phyloP scores from a whole-genome alignment of 23 tunicate genomes.

The Oikopleura vanhoeffeni region DNA sequence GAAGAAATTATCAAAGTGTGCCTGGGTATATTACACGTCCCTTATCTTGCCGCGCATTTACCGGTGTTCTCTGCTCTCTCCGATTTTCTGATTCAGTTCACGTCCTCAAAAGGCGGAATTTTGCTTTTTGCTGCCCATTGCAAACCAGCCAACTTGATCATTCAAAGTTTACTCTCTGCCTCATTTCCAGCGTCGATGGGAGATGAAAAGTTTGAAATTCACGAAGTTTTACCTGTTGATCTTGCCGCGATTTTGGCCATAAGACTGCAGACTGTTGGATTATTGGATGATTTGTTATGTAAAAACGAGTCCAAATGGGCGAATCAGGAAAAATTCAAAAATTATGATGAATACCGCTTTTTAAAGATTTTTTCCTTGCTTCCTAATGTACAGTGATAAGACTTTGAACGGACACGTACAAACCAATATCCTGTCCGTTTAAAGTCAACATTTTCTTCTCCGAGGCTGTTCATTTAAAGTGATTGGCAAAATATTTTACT shows the following conservation, averaged over 20 bases:
- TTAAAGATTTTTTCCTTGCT: too few relatives aligned
- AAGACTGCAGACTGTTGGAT: background rate
- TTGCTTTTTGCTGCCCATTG: background rate
- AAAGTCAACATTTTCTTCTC: too few relatives aligned
- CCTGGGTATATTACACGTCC: background rate
- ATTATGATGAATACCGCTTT: too few relatives aligned
- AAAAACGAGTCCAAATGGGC: background rate
- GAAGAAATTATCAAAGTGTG: background rate
- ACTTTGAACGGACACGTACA: too few relatives aligned
- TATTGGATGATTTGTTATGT: background rate
- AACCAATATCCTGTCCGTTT: too few relatives aligned
- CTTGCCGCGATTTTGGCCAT: background rate
- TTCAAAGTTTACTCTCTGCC: background rate
- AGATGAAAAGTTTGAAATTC: background rate
- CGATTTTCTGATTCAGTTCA: background rate
- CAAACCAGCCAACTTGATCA: background rate
- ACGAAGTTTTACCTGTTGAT: background rate
- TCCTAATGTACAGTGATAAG: too few relatives aligned
- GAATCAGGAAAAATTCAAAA: too few relatives aligned
- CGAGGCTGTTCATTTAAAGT: too few relatives aligned
- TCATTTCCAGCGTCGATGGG: background rate
- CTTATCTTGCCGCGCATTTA: background rate
- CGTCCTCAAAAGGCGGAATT: conserved; percentile 2
- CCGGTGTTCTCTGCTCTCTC: background rate
- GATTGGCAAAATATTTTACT: too few relatives aligned